Base-by-base conservation (phyloP, 2,113 vertebrate genomes). In the Verasper variegatus region DNA sequence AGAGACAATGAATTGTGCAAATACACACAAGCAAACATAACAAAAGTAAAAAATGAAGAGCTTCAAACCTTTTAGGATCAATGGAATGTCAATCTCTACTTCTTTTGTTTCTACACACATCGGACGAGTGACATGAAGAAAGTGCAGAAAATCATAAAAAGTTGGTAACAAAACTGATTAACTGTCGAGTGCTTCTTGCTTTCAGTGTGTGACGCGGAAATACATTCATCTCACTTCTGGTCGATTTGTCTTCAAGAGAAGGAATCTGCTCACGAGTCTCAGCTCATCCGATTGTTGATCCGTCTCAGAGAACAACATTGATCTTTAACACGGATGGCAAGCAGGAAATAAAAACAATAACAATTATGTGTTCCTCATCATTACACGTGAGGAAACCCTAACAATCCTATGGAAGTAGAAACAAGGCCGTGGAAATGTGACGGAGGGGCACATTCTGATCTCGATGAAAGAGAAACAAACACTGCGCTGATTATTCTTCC, bases 151-250 rank as follows among this genome's bases (percentile, higher is more conserved):
- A 84, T 74, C 24, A 54, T 55, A 72, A 26, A 31, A 76, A 68
- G 40, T 61, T 8, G 51, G 54, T 62, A 8, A 71, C 23, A 71
- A 66, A 70, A 35, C 24, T 49, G 51, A 60, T 60, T 11, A 37
- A 18, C 5, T n/a, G 3, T 24, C 20, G 27, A 67, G 65, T 59
- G 31, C 23, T 12, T 57, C 76, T 81, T 80, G 54, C 52, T 67
- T 80, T 49, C 3, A n/a, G 1, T 76, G 54, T 73, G 35, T 57
- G 56, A 82, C 45, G 14, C 5, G 47, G 7, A 17, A 70, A 87
- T 86, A 86, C 85, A 89, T 91, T 90, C 85, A 86, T 83, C 47
- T 83, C 42, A 80, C 59, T 20, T 75, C 67, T 74, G 64, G 40
- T 52, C 40, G 60, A 24, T 47, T 15, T 26, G 4, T 70, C 67